These are phyloP conservation scores for Hypotaenidia okinawae DNA, from an alignment of 2,797 vertebrate genomes.

Conservation along the genomic window DNA sequence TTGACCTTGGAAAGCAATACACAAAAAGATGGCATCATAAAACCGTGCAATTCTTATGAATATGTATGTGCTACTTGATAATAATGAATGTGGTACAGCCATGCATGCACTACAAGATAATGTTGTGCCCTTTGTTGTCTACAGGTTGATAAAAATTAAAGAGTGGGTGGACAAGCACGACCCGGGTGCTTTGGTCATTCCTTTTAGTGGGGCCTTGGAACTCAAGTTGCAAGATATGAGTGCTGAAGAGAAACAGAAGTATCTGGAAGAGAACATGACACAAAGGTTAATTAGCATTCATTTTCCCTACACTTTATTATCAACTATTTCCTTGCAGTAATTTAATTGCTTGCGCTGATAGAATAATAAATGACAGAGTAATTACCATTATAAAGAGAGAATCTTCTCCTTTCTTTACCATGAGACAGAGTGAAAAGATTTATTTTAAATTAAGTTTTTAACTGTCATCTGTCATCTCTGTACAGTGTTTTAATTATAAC, in stretches of 20 bases:
- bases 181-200: slow-evolving; percentile 93
- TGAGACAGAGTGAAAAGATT: slow-evolving; percentile 99
- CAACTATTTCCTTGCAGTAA: slow-evolving; percentile 99
- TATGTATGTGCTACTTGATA: slow-evolving; percentile 86
- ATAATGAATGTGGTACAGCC: slow-evolving; percentile 86
- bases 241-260: slow-evolving; percentile 91
- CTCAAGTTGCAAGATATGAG: slow-evolving; percentile 90
- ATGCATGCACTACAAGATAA: slow-evolving; percentile 88
- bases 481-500: slow-evolving; percentile 99
- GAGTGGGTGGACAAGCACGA: slow-evolving; percentile 98
- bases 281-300: slow-evolving; percentile 99
- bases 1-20: slow-evolving; percentile 84
- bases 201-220: slow-evolving; percentile 94
- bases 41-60: slow-evolving; percentile 86
- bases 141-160: slow-evolving; percentile 98
- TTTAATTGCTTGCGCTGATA: slow-evolving; percentile 99
- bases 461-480: slow-evolving; percentile 99
- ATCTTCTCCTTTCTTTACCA: slow-evolving; percentile 98
- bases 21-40: slow-evolving; percentile 87
- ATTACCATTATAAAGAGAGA: slow-evolving; percentile 99
- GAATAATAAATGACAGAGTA: slow-evolving; percentile 99
- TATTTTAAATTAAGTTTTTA: slow-evolving; percentile 99
- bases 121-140: slow-evolving; percentile 83
- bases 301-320: slow-evolving; percentile 99
- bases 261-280: slow-evolving; percentile 94